These are phyloP conservation scores for Hoplias malabaricus DNA, from an alignment of 2,113 vertebrate genomes.

Conservation along the genomic window DNA sequence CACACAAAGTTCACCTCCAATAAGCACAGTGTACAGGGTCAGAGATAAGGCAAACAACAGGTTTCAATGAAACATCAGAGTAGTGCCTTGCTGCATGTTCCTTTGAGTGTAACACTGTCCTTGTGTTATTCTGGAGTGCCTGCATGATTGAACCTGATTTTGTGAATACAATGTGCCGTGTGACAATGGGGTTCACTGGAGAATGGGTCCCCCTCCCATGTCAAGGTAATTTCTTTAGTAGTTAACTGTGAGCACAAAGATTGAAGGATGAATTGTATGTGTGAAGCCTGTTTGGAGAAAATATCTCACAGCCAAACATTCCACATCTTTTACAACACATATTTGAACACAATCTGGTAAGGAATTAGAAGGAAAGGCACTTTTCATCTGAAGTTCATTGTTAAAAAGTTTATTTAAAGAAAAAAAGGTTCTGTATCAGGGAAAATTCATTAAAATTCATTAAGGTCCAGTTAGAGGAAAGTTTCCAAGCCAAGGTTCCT, in stretches of 20 bases:
- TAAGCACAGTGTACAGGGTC: conserved; percentile 20
- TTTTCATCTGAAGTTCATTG: no score
- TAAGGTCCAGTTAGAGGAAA: no score
- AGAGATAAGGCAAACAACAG: conserved; percentile 34
- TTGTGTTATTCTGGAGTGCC: conserved; percentile 17
- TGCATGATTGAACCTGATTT: conserved; percentile 16
- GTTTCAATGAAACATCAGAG: conserved; percentile 14
- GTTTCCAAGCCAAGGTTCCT: no score
- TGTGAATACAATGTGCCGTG: conserved; percentile 11
- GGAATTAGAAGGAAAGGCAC: no score
- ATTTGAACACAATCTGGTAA: no score
- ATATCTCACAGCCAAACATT: no score
- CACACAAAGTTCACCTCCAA: conserved; percentile 14
- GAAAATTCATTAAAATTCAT: no score
- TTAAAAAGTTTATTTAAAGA: no score
- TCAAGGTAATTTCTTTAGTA: conserved; percentile 30
- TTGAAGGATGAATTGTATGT: neutral
- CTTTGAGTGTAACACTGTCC: conserved; percentile 19
- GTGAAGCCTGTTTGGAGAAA: neutral
- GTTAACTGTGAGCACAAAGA: neutral
- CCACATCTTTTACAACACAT: no score
- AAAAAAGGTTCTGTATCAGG: no score
- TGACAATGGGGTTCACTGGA: conserved; percentile 17
- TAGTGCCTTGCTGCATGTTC: neutral
- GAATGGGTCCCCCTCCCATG: neutral